Evolutionary conservation across 2,113 vertebrate genomes (phyloP).

Genomic region (Daboia siamensis): DNA sequence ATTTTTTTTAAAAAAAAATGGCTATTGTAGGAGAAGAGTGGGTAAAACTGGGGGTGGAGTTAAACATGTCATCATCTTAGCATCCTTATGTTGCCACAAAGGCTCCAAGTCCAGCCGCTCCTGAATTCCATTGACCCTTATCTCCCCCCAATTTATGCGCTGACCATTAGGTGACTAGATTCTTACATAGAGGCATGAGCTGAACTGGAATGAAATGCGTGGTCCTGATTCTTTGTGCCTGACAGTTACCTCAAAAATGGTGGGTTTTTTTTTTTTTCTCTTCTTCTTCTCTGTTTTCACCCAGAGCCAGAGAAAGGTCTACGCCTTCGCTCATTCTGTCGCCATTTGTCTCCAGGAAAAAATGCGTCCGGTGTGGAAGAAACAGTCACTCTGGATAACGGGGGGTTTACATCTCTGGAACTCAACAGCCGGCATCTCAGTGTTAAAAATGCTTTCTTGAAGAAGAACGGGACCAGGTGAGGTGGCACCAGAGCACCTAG

Average conservation of each 20-base stretch:
- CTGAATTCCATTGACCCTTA: neutral
- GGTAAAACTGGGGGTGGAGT: neutral
- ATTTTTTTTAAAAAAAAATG: neutral
- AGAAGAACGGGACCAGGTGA: conserved; percentile 92
- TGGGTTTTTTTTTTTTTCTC: neutral
- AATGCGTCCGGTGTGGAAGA: conserved; percentile 82
- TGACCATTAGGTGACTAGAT: neutral
- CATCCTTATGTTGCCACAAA: neutral
- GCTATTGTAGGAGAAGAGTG: neutral
- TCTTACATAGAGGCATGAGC: neutral
- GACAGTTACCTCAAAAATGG: neutral
- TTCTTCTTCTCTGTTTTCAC: neutral
- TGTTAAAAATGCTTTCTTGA: conserved; percentile 87
- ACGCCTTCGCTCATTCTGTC: conserved; percentile 36
- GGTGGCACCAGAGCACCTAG: neutral
- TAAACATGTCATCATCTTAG: neutral
- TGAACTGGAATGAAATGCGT: neutral
- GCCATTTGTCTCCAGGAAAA: conserved; percentile 74
- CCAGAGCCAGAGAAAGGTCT: neutral
- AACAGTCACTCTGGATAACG: conserved; percentile 88
- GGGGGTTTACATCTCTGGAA: conserved; percentile 90
- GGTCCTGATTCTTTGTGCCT: neutral
- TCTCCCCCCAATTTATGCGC: neutral
- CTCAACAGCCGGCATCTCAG: conserved; percentile 90
- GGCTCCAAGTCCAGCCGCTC: neutral